phyloP scores from a whole-genome alignment of 1,140 invertebrate genomes.

The Calosoma granatense region DNA sequence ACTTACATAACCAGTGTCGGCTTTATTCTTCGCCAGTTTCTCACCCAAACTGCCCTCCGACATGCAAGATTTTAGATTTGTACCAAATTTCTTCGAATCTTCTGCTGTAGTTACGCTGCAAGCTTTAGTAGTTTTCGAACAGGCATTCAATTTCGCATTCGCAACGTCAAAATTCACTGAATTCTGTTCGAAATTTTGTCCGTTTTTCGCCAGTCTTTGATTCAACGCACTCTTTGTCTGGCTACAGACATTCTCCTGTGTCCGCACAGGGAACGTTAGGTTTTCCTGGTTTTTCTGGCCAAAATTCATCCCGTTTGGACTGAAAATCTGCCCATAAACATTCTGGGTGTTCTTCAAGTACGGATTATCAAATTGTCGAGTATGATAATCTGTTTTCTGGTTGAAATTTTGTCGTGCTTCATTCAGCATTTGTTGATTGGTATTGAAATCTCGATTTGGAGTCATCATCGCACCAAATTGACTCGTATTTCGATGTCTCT shows the following conservation, averaged over 20 bases:
- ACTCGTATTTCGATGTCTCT: no score
- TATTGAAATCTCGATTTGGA: no score
- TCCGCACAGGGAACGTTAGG: no score
- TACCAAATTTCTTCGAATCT: neutral
- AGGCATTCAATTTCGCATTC: no score
- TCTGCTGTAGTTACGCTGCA: no score
- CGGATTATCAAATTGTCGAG: neutral
- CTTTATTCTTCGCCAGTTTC: neutral
- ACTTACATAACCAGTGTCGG: conserved; percentile 29
- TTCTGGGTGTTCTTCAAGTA: neutral
- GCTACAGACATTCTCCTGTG: neutral
- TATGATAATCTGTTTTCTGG: neutral
- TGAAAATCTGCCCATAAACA: neutral
- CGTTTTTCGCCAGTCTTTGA: neutral
- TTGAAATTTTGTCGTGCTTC: neutral
- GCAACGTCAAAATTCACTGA: no score
- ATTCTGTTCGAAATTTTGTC: neutral
- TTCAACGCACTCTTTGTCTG: neutral
- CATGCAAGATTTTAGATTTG: neutral
- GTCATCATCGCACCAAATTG: no score
- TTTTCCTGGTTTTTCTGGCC: neutral
- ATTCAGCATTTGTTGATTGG: neutral
- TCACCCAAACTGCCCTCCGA: neutral
- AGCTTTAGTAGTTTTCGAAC: no score
- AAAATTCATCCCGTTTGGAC: neutral